Evolutionary conservation across 2,797 vertebrate species (phyloP).

Genomic region (Hydrolagus colliei): DNA sequence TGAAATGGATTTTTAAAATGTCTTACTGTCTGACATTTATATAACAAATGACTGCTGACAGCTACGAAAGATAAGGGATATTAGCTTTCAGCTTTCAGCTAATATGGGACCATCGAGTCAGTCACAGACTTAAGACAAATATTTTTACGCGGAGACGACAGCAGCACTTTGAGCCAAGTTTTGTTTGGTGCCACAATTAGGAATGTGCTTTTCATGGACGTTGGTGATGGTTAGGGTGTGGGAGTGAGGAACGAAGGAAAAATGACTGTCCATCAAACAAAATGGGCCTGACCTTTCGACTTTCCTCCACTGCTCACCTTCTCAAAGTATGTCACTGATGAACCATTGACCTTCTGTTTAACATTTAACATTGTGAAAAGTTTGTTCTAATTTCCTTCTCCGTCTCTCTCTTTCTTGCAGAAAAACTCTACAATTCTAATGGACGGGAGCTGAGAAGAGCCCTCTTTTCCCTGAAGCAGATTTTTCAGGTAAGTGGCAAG

Average conservation of each 20-base stretch:
- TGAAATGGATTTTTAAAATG: neutral
- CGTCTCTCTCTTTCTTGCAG: conserved; percentile 50
- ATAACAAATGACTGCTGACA: conserved; percentile 23
- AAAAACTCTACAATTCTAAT: conserved; percentile 85
- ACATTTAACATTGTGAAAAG: neutral
- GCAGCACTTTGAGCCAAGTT: neutral
- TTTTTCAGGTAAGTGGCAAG: conserved; percentile 76
- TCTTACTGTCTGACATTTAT: conserved; percentile 16
- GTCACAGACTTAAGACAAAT: conserved; percentile 10
- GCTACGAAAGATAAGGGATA: neutral
- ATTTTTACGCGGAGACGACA: neutral
- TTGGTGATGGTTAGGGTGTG: neutral
- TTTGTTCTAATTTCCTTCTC: neutral
- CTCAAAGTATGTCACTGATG: neutral
- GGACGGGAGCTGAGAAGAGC: conserved; percentile 87
- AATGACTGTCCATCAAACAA: neutral
- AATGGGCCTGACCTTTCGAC: neutral
- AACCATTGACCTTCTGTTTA: neutral
- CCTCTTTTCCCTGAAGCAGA: conserved; percentile 90
- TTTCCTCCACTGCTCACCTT: neutral
- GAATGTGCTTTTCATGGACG: neutral
- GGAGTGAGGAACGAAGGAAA: neutral
- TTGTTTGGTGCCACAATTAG: neutral
- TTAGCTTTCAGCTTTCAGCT: conserved; percentile 26
- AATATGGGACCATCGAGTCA: neutral